Conservation (phyloP, 2,113 vertebrate species). For the Ibidorhyncha struthersii region DNA sequence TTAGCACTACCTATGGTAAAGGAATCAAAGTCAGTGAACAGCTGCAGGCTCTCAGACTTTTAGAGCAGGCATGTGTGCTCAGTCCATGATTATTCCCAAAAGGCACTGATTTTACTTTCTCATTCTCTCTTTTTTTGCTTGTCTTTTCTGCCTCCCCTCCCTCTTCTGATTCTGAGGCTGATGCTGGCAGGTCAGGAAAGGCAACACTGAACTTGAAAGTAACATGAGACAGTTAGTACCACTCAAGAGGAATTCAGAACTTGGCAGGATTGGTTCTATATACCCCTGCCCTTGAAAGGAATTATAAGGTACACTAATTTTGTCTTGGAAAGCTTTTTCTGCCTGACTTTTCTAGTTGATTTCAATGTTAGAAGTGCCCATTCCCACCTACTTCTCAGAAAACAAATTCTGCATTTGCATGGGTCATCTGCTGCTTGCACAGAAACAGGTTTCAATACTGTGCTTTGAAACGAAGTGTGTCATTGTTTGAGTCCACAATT, state of each 20-base stretch:
- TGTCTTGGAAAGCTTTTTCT: neutral
- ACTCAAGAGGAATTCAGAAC: neutral
- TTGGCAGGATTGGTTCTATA: neutral
- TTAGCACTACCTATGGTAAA: neutral
- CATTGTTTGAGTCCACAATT: slow-evolving; percentile 9
- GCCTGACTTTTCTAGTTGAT: neutral
- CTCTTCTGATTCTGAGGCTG: neutral
- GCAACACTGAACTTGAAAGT: neutral
- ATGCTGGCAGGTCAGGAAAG: neutral
- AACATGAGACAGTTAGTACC: neutral
- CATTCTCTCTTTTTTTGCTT: neutral
- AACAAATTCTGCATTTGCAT: neutral
- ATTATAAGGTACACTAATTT: neutral
- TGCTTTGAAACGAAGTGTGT: neutral
- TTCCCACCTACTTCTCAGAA: neutral
- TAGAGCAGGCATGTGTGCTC: neutral
- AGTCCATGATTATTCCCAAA: neutral
- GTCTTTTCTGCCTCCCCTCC: neutral
- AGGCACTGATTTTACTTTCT: neutral
- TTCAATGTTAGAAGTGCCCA: neutral
- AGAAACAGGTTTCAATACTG: neutral
- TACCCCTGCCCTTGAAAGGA: neutral
- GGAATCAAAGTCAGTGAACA: neutral
- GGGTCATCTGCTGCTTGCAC: neutral
- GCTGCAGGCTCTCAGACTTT: neutral